These are phyloP conservation scores for Sepioteuthis lessoniana DNA, from an alignment of 2,888 invertebrate genomes.

Conservation along the genomic window DNA sequence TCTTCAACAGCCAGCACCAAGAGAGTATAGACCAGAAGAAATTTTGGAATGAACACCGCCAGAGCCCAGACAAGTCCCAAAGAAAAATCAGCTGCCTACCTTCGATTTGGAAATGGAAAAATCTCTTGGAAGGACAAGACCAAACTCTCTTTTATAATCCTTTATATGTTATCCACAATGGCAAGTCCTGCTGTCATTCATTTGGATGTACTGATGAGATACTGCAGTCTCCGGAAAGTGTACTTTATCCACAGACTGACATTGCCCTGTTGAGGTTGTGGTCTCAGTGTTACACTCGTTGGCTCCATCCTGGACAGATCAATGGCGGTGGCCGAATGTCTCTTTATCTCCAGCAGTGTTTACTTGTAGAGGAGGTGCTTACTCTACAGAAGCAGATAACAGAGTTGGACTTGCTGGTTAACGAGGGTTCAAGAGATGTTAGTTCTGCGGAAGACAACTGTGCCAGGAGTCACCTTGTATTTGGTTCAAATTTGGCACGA, in stretches of 20 bases:
- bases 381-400: constrained; percentile 67
- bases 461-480: constrained; percentile 66
- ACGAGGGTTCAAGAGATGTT: constrained; percentile 47
- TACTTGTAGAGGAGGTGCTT: constrained; percentile 75
- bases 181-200: constrained; percentile 47
- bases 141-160: constrained; percentile 89
- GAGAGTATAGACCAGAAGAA: constrained; percentile 79
- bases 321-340: constrained; percentile 80
- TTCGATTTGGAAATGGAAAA: constrained; percentile 90
- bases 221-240: neutral
- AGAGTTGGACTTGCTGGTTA: constrained; percentile 53
- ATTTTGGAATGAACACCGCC: neutral
- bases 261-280: constrained; percentile 80
- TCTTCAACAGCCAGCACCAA: constrained; percentile 90
- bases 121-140: constrained; percentile 88
- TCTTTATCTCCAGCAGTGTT: constrained; percentile 74
- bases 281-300: constrained; percentile 92
- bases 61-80: neutral
- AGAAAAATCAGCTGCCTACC: constrained; percentile 54
- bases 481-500: constrained; percentile 59
- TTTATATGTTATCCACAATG: constrained; percentile 77
- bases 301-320: constrained; percentile 88
- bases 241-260: constrained; percentile 58
- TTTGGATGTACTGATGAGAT: constrained; percentile 51
- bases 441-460: constrained; percentile 50